Base-by-base conservation (phyloP, 2,797 vertebrate genomes). In the Coranthus polyacanthus region DNA sequence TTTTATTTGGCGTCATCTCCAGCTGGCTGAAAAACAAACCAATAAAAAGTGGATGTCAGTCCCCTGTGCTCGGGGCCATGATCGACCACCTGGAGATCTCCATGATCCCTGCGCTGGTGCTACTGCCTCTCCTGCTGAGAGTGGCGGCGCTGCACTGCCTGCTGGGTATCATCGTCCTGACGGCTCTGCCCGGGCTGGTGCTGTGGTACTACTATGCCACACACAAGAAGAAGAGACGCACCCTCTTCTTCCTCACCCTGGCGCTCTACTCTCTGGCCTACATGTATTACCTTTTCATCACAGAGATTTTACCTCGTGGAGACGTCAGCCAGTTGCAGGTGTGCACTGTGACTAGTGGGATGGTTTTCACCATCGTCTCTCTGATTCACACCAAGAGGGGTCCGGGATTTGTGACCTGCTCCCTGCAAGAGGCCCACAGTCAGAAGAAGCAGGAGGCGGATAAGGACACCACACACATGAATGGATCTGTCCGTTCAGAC, bases 201-300 rank as follows among this genome's bases (percentile, higher is more conserved):
- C 93, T 98, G 46, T 96, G 96, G 96, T 98, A 96, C 72, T 98
- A 98, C 90, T 96, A 97, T 77, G 93, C 95, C 91, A 98, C 96
- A 0, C 97, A 98, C 89, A 82, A 88, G 34, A 93, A 91, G 70
- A 96, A 94, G 85, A 95, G 93, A 1, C 95, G 92, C 77, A 97
- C 96, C 10, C 93, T 97, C 32, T 96, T 98, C 88, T 98, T 98
- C 92, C 87, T 98, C 77, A 96, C 95, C 69, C 89, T 98, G 0
- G 94, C 95, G 0, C 93, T 98, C 3, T 96, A 95, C 89, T 97
- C 96, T 13, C 85, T 98, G 84, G 95, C 91, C 66, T 97, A 97
- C 83, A 96, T 97, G 95, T 98, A 98, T 82, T 97, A 95, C 24
- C 92, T 96, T 43, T 98, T 98, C 81, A 89, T 97, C 55, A 93